Conservation (phyloP, 2,888 invertebrate species). For the Eilema depressum region DNA sequence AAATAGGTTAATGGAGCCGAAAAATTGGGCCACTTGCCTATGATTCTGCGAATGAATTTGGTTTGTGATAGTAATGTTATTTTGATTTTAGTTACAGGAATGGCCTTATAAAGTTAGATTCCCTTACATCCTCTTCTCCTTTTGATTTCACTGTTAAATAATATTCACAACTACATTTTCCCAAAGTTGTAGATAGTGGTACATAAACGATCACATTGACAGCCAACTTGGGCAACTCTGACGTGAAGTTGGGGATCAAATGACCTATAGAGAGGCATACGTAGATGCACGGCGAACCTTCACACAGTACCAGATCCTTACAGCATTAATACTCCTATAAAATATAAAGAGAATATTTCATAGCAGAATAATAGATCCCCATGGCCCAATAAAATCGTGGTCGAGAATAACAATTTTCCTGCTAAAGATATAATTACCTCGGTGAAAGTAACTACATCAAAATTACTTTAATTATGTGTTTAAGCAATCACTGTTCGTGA, state of each 20-base stretch:
- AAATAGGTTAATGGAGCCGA: neutral
- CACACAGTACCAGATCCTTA: neutral
- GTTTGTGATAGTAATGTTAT: neutral
- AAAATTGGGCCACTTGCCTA: constrained; percentile 1
- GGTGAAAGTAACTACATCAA: constrained; percentile 16
- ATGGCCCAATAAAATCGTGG: constrained; percentile 1
- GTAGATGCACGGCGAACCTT: neutral
- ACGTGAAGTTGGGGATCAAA: neutral
- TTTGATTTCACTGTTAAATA: no score
- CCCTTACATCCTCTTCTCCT: no score
- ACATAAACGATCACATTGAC: no score
- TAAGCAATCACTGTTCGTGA: constrained; percentile 18
- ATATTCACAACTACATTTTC: neutral
- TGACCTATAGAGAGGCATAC: neutral
- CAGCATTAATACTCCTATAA: neutral
- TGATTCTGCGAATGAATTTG: neutral
- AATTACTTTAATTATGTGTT: constrained; percentile 19
- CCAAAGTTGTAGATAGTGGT: neutral
- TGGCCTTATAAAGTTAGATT: neutral
- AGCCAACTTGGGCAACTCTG: neutral
- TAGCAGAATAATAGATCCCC: constrained; percentile 3
- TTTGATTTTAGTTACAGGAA: neutral
- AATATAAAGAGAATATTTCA: neutral
- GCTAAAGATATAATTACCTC: constrained; percentile 11
- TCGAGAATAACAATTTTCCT: neutral